A percentile compares a stretch with the other conserved stretches of the same genome.
Conservation (phyloP, 2,797 vertebrate genomes). For the Clarias pachynema region DNA sequence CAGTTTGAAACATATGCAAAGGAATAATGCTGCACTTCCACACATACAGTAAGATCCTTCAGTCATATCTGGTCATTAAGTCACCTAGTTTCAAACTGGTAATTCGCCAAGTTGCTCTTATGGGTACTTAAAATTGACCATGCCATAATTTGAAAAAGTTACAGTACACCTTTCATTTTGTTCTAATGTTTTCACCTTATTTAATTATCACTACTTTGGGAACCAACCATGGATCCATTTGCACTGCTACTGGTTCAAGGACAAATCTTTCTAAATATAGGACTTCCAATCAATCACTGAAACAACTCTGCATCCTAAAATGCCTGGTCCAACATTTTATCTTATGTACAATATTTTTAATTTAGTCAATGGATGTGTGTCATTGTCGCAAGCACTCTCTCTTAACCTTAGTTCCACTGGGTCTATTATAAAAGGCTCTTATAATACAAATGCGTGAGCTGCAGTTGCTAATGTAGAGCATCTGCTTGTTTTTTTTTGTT, state of each 20-base stretch:
- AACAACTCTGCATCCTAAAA: conserved; percentile 32
- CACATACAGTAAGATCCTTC: conserved; percentile 12
- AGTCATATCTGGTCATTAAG: conserved; percentile 40
- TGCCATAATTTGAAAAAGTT: conserved; percentile 23
- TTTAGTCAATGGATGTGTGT: conserved; percentile 22
- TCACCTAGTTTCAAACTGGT: conserved; percentile 45
- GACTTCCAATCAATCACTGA: conserved; percentile 27
- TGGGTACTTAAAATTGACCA: conserved; percentile 40
- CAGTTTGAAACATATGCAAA: background rate
- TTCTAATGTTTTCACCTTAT: conserved; percentile 23
- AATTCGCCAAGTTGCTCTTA: conserved; percentile 38
- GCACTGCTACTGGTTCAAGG: conserved; percentile 13
- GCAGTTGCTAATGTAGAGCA: conserved; percentile 66
- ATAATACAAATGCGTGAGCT: conserved; percentile 76
- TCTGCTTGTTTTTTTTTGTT: conserved; percentile 65
- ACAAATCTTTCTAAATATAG: conserved; percentile 25
- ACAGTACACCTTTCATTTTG: conserved; percentile 15
- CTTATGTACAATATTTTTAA: background rate
- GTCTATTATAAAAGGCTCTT: conserved; percentile 46
- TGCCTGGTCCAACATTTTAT: conserved; percentile 29
- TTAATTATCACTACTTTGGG: conserved; percentile 11
- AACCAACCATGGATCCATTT: conserved; percentile 34
- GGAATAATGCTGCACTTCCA: conserved; percentile 5
- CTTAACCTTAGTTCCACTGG: conserved; percentile 28
- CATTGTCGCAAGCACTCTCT: conserved; percentile 44